Base-by-base conservation (phyloP, 2,797 vertebrate genomes). In the Allenopithecus nigroviridis region DNA sequence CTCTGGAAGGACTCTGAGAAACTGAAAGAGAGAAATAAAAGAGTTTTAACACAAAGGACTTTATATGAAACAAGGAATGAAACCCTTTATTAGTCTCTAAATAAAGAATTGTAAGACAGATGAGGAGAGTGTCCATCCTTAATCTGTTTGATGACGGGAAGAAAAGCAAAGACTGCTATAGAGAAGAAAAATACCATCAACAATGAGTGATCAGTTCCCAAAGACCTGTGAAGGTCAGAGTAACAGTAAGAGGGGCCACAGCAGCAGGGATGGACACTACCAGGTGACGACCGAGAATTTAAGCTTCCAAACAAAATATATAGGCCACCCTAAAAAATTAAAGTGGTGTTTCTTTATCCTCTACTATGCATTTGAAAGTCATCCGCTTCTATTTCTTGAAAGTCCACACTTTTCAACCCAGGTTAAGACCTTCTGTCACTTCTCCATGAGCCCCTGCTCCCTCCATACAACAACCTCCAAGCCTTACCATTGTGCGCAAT, bases 31-130 rank as follows among this genome's bases (percentile, higher is more conserved):
- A 39, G 2, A 78, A 85, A 89, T 72, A 81, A 93, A 89, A 70
- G 30, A 55, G 19, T 68, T 95, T 97, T 68, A 61, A 79, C 5
- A 36, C 43, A 84, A 94, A 74, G 11, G 2, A 48, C 8, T 95
- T 57, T 70, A 59, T 55, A 83, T 89, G 75, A 80, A 92, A 86
- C 22, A 89, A 89, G 84, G 26, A 94, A 70, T 22, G 19, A 95
- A n/a, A 26, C 1, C 13, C 4, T 80, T 53, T 61, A 80, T 21
- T 81, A 78, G 7, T 59, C 9, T 92, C 24, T 68, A 87, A 84
- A 93, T 14, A 84, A 91, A 94, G n/a, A 90, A 50, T 2, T 11
- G 8, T 46, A 59, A 95, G 17, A 30, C 26, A 87, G 50, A 68
- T 39, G 59, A 28, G 16, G 59, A 96, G 26, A 48, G 5, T 13